Percentiles rank a stretch among this genome's conserved stretches.
Evolutionary conservation across 2,797 vertebrate genomes (phyloP).

Genomic region (Streptopelia turtur): DNA sequence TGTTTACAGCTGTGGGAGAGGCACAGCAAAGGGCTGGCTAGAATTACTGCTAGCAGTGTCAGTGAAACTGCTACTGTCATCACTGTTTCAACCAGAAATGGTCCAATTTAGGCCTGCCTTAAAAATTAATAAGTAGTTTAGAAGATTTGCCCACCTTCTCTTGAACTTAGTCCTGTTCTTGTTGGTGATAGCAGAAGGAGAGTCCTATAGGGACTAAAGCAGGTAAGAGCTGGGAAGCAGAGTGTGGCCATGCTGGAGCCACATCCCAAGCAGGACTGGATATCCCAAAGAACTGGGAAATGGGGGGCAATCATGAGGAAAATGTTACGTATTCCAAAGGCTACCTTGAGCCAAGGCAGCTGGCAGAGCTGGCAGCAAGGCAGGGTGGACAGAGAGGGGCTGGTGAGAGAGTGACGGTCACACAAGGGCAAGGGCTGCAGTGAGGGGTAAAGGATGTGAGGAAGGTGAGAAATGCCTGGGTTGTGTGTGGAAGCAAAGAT

Average conservation of each 20-base stretch:
- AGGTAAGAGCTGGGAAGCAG: background rate
- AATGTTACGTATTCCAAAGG: background rate
- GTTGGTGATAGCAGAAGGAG: background rate
- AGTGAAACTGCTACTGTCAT: constrained; percentile 10
- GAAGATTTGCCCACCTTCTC: background rate
- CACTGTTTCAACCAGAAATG: background rate
- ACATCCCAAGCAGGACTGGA: background rate
- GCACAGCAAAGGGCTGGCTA: constrained; percentile 28
- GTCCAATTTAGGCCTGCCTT: background rate
- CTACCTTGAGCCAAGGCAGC: background rate
- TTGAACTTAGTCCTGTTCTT: background rate
- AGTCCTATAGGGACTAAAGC: background rate
- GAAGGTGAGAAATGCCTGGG: background rate
- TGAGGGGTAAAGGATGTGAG: background rate
- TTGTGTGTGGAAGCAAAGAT: background rate
- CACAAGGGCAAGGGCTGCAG: background rate
- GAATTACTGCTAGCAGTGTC: constrained; percentile 22
- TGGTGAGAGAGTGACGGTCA: background rate
- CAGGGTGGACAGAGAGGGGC: background rate
- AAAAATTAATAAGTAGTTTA: background rate
- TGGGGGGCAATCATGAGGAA: background rate
- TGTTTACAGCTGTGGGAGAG: background rate
- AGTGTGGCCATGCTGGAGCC: background rate
- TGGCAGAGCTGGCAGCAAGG: background rate
- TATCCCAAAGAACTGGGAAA: background rate